phyloP scores from a whole-genome alignment of 2,888 invertebrate genomes.

The Drosophila paramelanica region DNA sequence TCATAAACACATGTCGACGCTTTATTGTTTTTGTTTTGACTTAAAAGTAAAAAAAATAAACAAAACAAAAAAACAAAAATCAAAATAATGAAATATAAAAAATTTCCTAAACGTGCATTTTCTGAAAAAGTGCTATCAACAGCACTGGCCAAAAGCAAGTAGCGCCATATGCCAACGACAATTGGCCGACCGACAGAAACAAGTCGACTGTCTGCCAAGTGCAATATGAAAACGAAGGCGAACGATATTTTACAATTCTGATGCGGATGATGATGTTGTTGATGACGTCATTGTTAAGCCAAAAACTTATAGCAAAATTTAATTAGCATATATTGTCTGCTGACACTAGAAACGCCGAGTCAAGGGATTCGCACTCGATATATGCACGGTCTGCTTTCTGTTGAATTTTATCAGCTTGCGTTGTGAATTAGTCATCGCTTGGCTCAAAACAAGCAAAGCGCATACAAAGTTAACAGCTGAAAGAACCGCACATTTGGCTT shows the following conservation, averaged over 20 bases:
- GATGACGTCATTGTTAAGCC: conserved; percentile 48
- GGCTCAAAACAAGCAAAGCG: conserved; percentile 4
- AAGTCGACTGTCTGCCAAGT: conserved; percentile 56
- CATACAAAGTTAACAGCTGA: conserved; percentile 5
- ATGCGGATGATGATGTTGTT: conserved; percentile 10
- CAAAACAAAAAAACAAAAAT: conserved; percentile 1
- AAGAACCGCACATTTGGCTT: conserved; percentile 25
- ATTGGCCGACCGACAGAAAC: conserved; percentile 26
- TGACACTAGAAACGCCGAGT: conserved; percentile 19
- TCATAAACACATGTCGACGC: conserved; percentile 21
- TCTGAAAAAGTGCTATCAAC: conserved; percentile 62
- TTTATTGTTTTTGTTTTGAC: conserved; percentile 36
- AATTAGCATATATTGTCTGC: conserved; percentile 2
- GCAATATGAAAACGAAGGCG: conserved; percentile 42
- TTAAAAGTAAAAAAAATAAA: conserved; percentile 26
- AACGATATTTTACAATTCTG: conserved; percentile 19
- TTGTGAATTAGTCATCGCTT: conserved; percentile 58
- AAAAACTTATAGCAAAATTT: conserved; percentile 22
- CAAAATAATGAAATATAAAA: conserved; percentile 22
- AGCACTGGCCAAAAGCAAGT: conserved; percentile 29
- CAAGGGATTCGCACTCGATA: conserved; percentile 3
- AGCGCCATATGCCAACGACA: conserved; percentile 57
- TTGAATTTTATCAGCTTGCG: conserved; percentile 43
- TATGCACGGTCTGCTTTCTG: conserved; percentile 13
- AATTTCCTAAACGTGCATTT: conserved; percentile 68